Evolutionary conservation across 2,888 invertebrate genomes (phyloP).

Genomic region (Yponomeuta evonymella): DNA sequence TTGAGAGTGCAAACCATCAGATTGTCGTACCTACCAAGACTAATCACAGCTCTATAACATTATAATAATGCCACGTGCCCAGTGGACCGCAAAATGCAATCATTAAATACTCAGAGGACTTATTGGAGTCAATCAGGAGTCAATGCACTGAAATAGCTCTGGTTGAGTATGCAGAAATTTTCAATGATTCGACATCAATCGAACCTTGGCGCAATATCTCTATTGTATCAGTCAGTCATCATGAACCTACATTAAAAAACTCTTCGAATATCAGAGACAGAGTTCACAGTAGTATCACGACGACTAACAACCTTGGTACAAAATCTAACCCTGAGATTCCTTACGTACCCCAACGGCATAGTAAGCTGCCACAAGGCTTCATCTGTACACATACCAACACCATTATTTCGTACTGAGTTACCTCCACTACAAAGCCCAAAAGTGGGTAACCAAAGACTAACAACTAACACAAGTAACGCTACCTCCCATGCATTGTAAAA

Average conservation of each 20-base stretch:
- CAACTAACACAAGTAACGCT: neutral
- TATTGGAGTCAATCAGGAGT: slow-evolving; percentile 4
- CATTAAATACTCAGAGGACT: neutral
- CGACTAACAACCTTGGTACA: too few relatives aligned
- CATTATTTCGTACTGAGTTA: neutral
- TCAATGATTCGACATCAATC: neutral
- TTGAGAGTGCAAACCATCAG: neutral
- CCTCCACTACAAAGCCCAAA: neutral
- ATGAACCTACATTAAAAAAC: too few relatives aligned
- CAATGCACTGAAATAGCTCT: neutral
- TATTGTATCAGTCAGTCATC: too few relatives aligned
- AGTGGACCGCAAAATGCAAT: slow-evolving; percentile 6
- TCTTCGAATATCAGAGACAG: too few relatives aligned
- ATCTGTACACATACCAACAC: neutral
- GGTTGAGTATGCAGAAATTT: neutral
- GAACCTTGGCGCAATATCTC: too few relatives aligned
- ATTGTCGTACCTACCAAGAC: neutral
- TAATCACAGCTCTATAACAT: slow-evolving; percentile 6
- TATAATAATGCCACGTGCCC: neutral
- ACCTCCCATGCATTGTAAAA: slow-evolving; percentile 3
- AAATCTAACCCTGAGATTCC: too few relatives aligned
- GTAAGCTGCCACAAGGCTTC: too few relatives aligned
- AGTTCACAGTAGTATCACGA: too few relatives aligned
- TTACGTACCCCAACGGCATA: too few relatives aligned
- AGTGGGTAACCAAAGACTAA: neutral